Percentiles rank a stretch among this genome's conserved stretches.
These are phyloP conservation scores for Lasioglossum pauxillum DNA, from an alignment of 2,888 invertebrate species.

Conservation along the genomic window DNA sequence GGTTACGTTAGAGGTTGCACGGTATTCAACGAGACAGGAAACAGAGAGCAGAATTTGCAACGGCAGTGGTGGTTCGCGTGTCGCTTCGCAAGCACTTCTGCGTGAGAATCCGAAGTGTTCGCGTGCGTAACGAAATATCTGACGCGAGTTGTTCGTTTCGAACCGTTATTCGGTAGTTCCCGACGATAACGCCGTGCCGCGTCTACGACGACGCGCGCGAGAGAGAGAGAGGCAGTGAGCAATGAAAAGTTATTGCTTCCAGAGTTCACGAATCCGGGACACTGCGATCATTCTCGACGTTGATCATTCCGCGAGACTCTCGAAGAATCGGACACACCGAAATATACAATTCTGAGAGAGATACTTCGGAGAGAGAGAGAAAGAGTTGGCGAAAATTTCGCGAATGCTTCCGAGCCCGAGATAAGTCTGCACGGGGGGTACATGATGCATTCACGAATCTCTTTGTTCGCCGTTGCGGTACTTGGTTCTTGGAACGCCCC, in stretches of 20 bases:
- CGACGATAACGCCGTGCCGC: constrained; percentile 21
- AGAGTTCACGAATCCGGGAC: neutral
- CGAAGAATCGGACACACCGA: neutral
- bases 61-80: constrained; percentile 46
- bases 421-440: neutral
- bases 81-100: constrained; percentile 59
- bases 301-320: neutral
- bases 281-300: neutral
- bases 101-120: constrained; percentile 51
- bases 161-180: constrained; percentile 39
- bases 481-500: constrained; percentile 2
- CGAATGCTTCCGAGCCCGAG: neutral
- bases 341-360: neutral
- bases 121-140: constrained; percentile 57
- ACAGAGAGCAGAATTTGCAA: constrained; percentile 44
- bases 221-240: neutral
- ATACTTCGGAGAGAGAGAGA: neutral
- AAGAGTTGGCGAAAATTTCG: neutral
- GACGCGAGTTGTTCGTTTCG: constrained; percentile 24
- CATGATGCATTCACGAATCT: neutral
- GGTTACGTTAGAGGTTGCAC: constrained; percentile 3
- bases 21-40: constrained; percentile 48
- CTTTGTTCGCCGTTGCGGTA: neutral
- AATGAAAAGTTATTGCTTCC: neutral
- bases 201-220: neutral